Conservation (phyloP, 2,888 invertebrate species). For the Perizoma affinitatum region DNA sequence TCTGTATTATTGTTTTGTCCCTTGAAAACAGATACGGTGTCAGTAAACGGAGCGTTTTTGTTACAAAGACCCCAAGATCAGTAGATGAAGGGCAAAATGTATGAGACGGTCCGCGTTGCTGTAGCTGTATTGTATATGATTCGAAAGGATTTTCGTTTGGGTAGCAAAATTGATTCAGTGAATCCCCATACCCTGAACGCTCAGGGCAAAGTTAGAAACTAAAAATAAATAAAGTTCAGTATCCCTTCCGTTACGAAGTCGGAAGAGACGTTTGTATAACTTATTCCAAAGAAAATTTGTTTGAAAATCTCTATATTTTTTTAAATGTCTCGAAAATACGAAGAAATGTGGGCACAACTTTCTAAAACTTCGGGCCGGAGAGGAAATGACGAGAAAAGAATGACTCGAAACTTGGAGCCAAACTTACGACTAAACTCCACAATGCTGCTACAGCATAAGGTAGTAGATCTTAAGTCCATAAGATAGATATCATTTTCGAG, state of each 20-base stretch:
- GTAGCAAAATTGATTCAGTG: too few species aligned
- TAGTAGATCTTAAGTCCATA: conserved; percentile 19
- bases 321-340: conserved; percentile 34
- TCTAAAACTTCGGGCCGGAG: conserved; percentile 34
- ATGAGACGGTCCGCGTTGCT: too few species aligned
- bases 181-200: too few species aligned
- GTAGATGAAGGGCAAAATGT: too few species aligned
- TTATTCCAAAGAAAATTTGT: conserved; percentile 26
- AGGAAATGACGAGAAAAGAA: conserved; percentile 42
- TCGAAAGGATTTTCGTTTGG: too few species aligned
- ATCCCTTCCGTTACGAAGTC: not conserved
- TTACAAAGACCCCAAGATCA: too few species aligned
- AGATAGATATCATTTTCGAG: conserved; percentile 37
- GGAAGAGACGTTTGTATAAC: conserved; percentile 1
- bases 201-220: not conserved
- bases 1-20: too few species aligned
- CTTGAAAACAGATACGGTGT: too few species aligned
- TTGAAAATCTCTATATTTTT: conserved; percentile 36
- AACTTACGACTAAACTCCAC: conserved; percentile 17
- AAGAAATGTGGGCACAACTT: conserved; percentile 39
- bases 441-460: conserved; percentile 16
- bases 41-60: too few species aligned
- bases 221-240: not conserved
- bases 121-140: too few species aligned
- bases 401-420: conserved; percentile 35